Base-by-base conservation (phyloP, 2,113 vertebrate genomes). In the Jaculus jaculus region DNA sequence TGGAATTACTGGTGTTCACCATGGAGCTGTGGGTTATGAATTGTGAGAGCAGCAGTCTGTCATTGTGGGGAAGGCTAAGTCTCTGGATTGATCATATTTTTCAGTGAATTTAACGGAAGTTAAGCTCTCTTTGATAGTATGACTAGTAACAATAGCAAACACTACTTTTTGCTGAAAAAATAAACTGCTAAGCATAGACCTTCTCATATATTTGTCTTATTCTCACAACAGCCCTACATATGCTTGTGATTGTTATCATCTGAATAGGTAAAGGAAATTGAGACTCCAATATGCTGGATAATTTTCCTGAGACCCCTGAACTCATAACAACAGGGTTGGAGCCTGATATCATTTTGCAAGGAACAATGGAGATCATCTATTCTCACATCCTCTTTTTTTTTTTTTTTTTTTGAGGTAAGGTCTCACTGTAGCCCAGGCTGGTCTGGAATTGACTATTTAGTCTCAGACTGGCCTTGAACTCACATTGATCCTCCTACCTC, bases 241-340 rank as follows among this genome's bases (percentile, higher is more conserved):
- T 42, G 51, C 28, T 37, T 72, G 30, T 15, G 26, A 75, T 58
- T 88, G 30, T 78, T 95, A 37, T 21, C 61, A 79, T 80, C 60
- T 93, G 69, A 54, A 26, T 37, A 60, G 47, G 71, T 91, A 85
- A 93, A 32, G 72, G 93, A 94, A 81, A 42, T 91, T 61, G 71
- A n/a, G 75, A 93, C n/a, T 39, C 32, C 24, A 68, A 37, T 30
- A 81, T 26, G 18, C 72, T 86, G 69, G 86, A 83, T 89, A 73
- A 18, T 81, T 77, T 80, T 75, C 80, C 18, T 21, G 26, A 93
- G 54, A 4, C 85, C 77, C 68, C 72, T 73, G 65, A 89, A 94
- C 65, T 90, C 92, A 92, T 65, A 90, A 80, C 34, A 11, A 21
- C 65, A 30, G 72, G n/a, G 47, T 73, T 94, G 80, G n/a, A 89